Base-by-base conservation (phyloP, 2,888 invertebrate species). In the Nipponacmea schrenckii region DNA sequence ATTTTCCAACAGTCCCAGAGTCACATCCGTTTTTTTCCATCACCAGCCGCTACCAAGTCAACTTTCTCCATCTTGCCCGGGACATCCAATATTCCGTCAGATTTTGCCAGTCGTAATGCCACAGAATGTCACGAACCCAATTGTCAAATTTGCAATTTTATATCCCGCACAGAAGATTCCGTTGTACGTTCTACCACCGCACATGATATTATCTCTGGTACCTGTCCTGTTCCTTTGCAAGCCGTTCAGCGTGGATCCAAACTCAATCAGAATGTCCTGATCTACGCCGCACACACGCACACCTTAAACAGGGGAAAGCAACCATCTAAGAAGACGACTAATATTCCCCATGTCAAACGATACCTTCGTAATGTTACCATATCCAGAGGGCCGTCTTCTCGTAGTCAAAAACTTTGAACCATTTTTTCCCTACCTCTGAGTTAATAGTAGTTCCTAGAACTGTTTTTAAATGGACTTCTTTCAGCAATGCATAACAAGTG, bases 401-500 rank as follows among this genome's bases (percentile, higher is more conserved):
- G 62, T 77, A 7, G 73, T 73, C 1, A 48, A 45, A 62, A 26
- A 48, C 2, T 31, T 62, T 48, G 73, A 74, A 4, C 74, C 74
- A n/a, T 45, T 71, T 20, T n/a, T 17, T 31, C 31, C 73, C 70
- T 1, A n/a, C 66, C 17, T 45, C 65, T 7, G 78, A 80, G 15
- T 69, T 72, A 5, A 79, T 79, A 46, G 67, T 81, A 26, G 75
- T 79, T 31, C 79, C 80, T 20, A 62, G 79, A 14, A 39, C 26
- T 2, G 69, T n/a, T 76, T n/a, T 27, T 81, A 2, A 73, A 75
- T 69, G 80, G 76, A 20, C 62, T 81, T 8, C 12, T 74, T 0
- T 77, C 76, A 20, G 75, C 77, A 0, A 63, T 80, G 0, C 79
- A 79, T 62, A 67, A 77, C 7, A 46, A 72, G 26, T 73, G 77